Evolutionary conservation across 2,797 vertebrate genomes (phyloP).

Genomic region (Nannoperca obscura): DNA sequence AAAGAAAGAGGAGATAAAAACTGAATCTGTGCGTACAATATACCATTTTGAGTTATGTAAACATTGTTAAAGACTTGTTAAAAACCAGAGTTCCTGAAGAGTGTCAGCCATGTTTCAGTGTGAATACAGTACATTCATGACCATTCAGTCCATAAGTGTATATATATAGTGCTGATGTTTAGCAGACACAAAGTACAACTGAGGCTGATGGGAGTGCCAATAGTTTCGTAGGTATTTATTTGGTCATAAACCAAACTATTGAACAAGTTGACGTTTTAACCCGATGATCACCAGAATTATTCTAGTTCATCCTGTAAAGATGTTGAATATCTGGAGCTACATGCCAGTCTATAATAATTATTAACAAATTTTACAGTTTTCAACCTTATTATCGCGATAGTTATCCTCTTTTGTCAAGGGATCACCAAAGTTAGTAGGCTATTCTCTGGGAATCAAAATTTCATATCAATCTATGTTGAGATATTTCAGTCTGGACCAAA

Average conservation of each 20-base stretch:
- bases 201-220: neutral
- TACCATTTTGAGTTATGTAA: conserved; percentile 28
- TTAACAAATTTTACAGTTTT: neutral
- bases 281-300: neutral
- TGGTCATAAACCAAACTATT: too few relatives aligned
- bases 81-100: conserved; percentile 13
- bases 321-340: neutral
- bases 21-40: neutral
- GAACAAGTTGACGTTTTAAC: neutral
- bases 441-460: neutral
- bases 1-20: neutral
- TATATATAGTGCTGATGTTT: neutral
- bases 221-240: neutral
- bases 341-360: neutral
- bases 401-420: neutral
- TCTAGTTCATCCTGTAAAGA: neutral
- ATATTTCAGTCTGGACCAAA: too few relatives aligned
- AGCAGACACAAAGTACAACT: neutral
- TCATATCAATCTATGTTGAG: neutral
- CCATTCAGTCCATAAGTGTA: too few relatives aligned
- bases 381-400: neutral
- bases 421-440: neutral
- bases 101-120: neutral
- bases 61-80: neutral
- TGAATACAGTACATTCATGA: neutral